Evolutionary conservation across 2,888 invertebrate genomes (phyloP).

Genomic region (Nomada fabriciana): DNA sequence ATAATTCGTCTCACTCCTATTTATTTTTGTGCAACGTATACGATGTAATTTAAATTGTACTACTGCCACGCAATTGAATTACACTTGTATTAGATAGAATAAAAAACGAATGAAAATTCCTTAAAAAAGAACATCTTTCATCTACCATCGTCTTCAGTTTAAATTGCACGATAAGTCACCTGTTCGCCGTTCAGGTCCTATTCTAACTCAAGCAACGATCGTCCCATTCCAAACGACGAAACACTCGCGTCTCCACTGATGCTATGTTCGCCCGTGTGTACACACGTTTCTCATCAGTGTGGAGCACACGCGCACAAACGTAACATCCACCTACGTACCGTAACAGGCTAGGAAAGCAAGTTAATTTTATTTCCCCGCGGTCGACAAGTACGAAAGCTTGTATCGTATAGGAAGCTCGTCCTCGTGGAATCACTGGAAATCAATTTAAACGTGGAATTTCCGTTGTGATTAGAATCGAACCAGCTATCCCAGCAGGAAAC

Average conservation of each 20-base stretch:
- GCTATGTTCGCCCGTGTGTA: background rate
- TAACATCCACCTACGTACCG: constrained; percentile 24
- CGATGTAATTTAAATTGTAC: too few relatives aligned
- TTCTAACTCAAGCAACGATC: background rate
- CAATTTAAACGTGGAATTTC: constrained; percentile 44
- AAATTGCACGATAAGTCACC: background rate
- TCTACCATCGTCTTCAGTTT: background rate
- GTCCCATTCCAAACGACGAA: constrained; percentile 5
- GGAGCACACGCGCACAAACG: background rate
- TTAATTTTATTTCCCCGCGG: constrained; percentile 57
- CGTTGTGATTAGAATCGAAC: constrained; percentile 26
- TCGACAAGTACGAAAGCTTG: constrained; percentile 44
- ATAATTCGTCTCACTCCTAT: too few relatives aligned
- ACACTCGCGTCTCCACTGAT: constrained; percentile 10
- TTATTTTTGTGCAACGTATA: too few relatives aligned
- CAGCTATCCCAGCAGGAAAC: constrained; percentile 1
- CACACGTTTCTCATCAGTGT: background rate
- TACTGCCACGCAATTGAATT: too few relatives aligned
- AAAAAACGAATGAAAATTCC: background rate
- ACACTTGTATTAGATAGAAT: too few relatives aligned
- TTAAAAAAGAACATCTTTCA: background rate
- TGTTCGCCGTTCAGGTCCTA: background rate
- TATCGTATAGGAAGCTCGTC: constrained; percentile 13
- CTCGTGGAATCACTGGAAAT: constrained; percentile 31
- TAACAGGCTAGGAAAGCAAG: constrained; percentile 36